Evolutionary conservation across 1,140 invertebrate genomes (phyloP).

Genomic region (Drosophila miranda): DNA sequence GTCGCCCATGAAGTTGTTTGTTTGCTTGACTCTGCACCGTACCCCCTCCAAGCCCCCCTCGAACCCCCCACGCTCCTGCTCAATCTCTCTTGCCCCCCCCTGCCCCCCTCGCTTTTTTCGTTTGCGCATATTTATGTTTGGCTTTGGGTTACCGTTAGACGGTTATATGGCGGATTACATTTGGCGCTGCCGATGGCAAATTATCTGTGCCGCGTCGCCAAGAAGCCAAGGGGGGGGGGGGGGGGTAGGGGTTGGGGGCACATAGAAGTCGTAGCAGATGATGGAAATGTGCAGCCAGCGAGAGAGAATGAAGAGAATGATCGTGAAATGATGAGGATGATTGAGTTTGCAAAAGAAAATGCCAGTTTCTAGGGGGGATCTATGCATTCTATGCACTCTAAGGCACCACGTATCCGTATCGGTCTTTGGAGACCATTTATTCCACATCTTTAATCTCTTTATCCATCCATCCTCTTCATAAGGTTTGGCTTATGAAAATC

Average conservation of each 20-base stretch:
- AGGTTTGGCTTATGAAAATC: too few relatives aligned
- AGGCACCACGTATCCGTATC: too few relatives aligned
- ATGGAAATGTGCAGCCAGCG: constrained; percentile 5
- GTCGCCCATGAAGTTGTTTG: constrained; percentile 81
- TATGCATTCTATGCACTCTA: constrained; percentile 5
- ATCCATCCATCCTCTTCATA: too few relatives aligned
- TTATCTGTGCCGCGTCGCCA: constrained; percentile 60
- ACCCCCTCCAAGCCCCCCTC: background rate
- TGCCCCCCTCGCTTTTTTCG: constrained; percentile 57
- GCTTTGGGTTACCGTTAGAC: constrained; percentile 78
- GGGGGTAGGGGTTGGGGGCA: background rate
- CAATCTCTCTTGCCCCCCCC: constrained; percentile 5
- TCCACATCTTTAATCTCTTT: too few relatives aligned
- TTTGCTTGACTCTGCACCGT: constrained; percentile 66
- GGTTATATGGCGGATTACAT: constrained; percentile 78
- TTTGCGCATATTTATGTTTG: constrained; percentile 74
- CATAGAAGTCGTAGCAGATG: background rate
- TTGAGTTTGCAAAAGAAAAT: constrained; percentile 26
- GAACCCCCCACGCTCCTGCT: background rate
- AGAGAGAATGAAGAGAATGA: constrained; percentile 27
- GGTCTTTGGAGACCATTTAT: too few relatives aligned
- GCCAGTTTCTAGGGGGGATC: too few relatives aligned
- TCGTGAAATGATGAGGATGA: constrained; percentile 34
- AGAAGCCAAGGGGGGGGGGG: constrained; percentile 10
- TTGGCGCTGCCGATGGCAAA: constrained; percentile 75